These are phyloP conservation scores for Borostomias antarcticus DNA, from an alignment of 2,797 vertebrate genomes.

Conservation along the genomic window DNA sequence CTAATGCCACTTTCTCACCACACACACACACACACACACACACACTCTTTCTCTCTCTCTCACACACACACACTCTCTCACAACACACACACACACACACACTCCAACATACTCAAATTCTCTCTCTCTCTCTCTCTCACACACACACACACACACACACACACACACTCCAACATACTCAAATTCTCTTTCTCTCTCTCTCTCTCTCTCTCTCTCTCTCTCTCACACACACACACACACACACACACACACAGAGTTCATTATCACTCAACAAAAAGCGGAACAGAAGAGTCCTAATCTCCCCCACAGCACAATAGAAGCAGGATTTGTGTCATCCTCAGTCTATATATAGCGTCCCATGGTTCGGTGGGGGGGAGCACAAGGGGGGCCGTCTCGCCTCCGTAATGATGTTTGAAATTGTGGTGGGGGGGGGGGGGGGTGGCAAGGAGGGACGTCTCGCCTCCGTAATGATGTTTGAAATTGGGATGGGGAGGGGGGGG, in stretches of 20 bases:
- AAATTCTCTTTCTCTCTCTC: too few relatives aligned
- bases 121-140: too few relatives aligned
- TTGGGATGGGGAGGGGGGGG: background rate
- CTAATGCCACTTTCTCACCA: background rate
- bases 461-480: conserved; percentile 12
- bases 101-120: conserved; percentile 29
- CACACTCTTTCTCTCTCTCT: background rate
- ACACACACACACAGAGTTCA: conserved; percentile 23
- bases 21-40: background rate
- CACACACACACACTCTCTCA: background rate
- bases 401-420: conserved; percentile 13
- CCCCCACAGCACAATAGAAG: conserved; percentile 1
- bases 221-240: background rate
- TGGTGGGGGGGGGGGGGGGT: background rate
- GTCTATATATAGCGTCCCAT: conserved; percentile 16
- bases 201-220: too few relatives aligned
- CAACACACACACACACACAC: conserved; percentile 2
- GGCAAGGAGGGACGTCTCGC: conserved; percentile 14
- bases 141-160: background rate
- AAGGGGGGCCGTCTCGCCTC: conserved; percentile 4
- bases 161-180: background rate
- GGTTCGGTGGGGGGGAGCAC: conserved; percentile 4
- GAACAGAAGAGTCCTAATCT: conserved; percentile 7
- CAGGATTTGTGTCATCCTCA: conserved; percentile 7
- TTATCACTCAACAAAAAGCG: conserved; percentile 40